These are phyloP conservation scores for Drosophila truncata DNA, from an alignment of 1,140 invertebrate genomes.

Conservation along the genomic window DNA sequence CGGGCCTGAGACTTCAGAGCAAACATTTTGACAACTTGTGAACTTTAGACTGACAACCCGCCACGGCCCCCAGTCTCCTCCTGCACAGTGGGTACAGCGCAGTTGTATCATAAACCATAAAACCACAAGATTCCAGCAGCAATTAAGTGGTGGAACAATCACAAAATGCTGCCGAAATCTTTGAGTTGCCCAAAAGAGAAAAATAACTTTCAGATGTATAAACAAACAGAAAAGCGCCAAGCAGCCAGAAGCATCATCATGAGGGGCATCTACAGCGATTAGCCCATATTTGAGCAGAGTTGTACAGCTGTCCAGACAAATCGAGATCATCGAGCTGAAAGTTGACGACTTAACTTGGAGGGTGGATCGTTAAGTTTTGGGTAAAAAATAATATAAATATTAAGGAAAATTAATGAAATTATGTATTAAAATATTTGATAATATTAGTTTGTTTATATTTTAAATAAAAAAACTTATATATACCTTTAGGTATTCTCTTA, in stretches of 20 bases:
- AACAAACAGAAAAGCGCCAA: slow-evolving; percentile 69
- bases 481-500: no score
- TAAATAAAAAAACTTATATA: no score
- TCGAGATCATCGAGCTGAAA: slow-evolving; percentile 34
- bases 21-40: slow-evolving; percentile 84
- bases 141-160: slow-evolving; percentile 56
- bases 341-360: slow-evolving; percentile 4
- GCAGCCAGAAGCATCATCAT: slow-evolving; percentile 37
- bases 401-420: no score
- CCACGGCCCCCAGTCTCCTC: slow-evolving; percentile 4
- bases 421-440: no score
- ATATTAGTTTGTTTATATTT: no score
- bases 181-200: slow-evolving; percentile 46
- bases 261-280: slow-evolving; percentile 43
- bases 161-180: slow-evolving; percentile 61
- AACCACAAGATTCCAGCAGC: slow-evolving; percentile 52
- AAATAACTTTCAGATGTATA: slow-evolving; percentile 71
- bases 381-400: no score
- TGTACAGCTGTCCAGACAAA: slow-evolving; percentile 32
- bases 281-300: slow-evolving; percentile 54
- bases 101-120: slow-evolving; percentile 63
- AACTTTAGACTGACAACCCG: slow-evolving; percentile 65
- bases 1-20: slow-evolving; percentile 51
- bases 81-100: slow-evolving; percentile 42
- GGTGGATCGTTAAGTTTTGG: slow-evolving; percentile 14